Base-by-base conservation (phyloP, 2,888 invertebrate genomes). In the Erebia ligea region DNA sequence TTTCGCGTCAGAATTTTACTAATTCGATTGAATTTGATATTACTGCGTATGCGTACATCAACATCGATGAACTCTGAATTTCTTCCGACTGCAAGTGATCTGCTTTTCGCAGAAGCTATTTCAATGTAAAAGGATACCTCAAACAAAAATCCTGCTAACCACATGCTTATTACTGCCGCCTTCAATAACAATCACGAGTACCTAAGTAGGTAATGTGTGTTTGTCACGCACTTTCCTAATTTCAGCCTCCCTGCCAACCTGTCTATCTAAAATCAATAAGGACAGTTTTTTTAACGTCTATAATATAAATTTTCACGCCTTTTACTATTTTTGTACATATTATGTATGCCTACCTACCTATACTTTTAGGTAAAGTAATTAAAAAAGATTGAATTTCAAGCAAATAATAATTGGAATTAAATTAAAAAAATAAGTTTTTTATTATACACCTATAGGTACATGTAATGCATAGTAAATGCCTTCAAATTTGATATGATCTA, bases 201-300 rank as follows among this genome's bases (percentile, higher is more conserved):
- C 13, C 5, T 11, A 42, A 45, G 61, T 42, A 48, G 62, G 62
- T 62, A 62, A 62, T 64, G 54, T 52, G 34, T 17, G 40, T 54
- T 54, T 64, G 64, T 54, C 50, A 64, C 64, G 52, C 64, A 40
- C 34, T 64, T 64, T 64, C 9, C 64, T 17, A 54, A 64, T 64
- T 64, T 64, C 64, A 54, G 64, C 40, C 34, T 64, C 50, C 40
- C 34, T 52, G 40, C 52, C 40, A 17, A 1, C 17, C 17, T 52
- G 54, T 17, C 52, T 64, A 40, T 54, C 64, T 21, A 54, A 64
- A 64, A 64, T 64, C 64, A 52, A 64, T 64, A 64, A 17, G 13
- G 50, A 63, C 19, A 50, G 50, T 15, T 63, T 50, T 21, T 63
- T 21, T 5, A 25, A 21, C 54, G 13, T 64, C 15, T 34, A 19